These are phyloP conservation scores for Synergus japonicus DNA, from an alignment of 2,888 invertebrate genomes.

Conservation along the genomic window DNA sequence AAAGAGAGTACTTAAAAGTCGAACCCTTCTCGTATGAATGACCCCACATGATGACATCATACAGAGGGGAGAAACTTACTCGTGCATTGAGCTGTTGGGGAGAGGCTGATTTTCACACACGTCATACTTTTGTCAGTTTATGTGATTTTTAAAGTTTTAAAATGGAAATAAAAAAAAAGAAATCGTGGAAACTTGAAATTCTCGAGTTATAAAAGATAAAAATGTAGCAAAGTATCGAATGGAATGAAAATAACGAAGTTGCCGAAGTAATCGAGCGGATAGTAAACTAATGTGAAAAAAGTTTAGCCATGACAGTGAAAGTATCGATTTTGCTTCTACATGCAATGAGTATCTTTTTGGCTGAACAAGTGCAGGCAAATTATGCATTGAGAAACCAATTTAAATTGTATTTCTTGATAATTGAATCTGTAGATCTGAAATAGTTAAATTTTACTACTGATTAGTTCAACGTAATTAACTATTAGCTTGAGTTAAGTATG, in stretches of 20 bases:
- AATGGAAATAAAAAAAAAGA: no score
- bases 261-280: slow-evolving; percentile 21
- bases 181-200: neutral
- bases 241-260: slow-evolving; percentile 1
- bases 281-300: slow-evolving; percentile 7
- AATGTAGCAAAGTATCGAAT: neutral
- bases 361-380: neutral
- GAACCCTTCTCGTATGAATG: slow-evolving; percentile 46
- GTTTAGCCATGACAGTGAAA: neutral
- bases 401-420: neutral
- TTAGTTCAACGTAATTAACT: neutral
- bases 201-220: neutral
- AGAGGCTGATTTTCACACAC: slow-evolving; percentile 41
- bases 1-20: slow-evolving; percentile 45
- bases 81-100: slow-evolving; percentile 44
- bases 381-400: neutral
- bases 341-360: slow-evolving; percentile 1
- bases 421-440: no score
- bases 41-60: slow-evolving; percentile 52
- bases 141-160: no score
- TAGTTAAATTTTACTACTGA: no score
- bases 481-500: neutral
- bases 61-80: slow-evolving; percentile 49
- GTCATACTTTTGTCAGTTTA: neutral
- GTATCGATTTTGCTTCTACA: slow-evolving; percentile 23